Evolutionary conservation across 2,888 invertebrate species (phyloP).

Genomic region (Poecilobothrus nobilitatus): DNA sequence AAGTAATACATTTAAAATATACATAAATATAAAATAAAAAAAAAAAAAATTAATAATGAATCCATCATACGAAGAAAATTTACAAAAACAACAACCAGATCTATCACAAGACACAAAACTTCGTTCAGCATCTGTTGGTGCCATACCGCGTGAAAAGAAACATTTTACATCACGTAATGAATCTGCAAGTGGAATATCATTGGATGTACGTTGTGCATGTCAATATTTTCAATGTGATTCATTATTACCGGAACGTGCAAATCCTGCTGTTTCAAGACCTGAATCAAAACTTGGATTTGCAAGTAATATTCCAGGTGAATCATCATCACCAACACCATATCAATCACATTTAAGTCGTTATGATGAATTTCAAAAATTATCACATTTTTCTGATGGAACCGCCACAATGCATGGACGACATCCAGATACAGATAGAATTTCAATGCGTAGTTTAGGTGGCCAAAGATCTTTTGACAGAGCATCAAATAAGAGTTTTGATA

Average conservation of each 20-base stretch:
- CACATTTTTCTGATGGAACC: constrained; percentile 12
- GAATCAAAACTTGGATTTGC: constrained; percentile 49
- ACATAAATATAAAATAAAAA: not conserved
- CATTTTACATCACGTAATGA: constrained; percentile 62
- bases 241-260: constrained; percentile 64
- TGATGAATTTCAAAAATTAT: constrained; percentile 24
- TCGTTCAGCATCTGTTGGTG: constrained; percentile 63
- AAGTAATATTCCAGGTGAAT: constrained; percentile 43
- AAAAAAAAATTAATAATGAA: not conserved
- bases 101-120: constrained; percentile 23
- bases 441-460: constrained; percentile 29
- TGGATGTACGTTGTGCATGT: constrained; percentile 78
- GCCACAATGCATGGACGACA: constrained; percentile 2
- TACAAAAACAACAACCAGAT: not conserved
- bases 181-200: constrained; percentile 60
- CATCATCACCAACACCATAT: constrained; percentile 29
- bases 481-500: constrained; percentile 25
- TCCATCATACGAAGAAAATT: not conserved
- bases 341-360: constrained; percentile 29
- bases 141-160: constrained; percentile 52
- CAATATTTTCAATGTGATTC: constrained; percentile 77
- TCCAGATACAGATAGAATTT: constrained; percentile 28
- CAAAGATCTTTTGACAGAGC: constrained; percentile 21
- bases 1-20: not conserved
- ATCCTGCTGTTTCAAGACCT: constrained; percentile 56